Percentiles rank a stretch among this genome's conserved stretches.
phyloP scores from a whole-genome alignment of 1,140 invertebrate species.

The Pollicipes pollicipes region DNA sequence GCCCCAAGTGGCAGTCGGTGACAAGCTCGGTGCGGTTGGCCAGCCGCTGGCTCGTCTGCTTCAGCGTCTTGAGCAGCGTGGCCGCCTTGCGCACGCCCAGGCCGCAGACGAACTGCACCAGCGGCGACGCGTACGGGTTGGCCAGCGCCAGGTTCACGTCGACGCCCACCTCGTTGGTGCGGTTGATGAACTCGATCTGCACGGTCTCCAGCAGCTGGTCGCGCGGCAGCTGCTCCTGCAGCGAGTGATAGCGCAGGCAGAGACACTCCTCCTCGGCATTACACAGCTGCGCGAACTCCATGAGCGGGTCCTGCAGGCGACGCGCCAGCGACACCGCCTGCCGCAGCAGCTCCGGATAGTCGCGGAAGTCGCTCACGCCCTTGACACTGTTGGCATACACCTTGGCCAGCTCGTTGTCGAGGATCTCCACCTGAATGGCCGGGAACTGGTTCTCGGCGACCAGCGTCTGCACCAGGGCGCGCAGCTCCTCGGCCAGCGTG shows the following conservation, averaged over 20 bases:
- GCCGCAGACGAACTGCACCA: slow-evolving; percentile 97
- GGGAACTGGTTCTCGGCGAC: slow-evolving; percentile 76
- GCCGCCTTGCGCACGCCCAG: slow-evolving; percentile 86
- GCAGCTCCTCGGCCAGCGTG: slow-evolving; percentile 68
- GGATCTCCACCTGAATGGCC: slow-evolving; percentile 67
- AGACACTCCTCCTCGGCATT: slow-evolving; percentile 89
- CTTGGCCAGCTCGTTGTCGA: slow-evolving; percentile 79
- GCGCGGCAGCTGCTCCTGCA: slow-evolving; percentile 34
- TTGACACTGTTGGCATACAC: slow-evolving; percentile 79
- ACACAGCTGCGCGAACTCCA: slow-evolving; percentile 90
- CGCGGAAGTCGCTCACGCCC: slow-evolving; percentile 68
- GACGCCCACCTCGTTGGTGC: slow-evolving; percentile 96
- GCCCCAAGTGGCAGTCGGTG: slow-evolving; percentile 87
- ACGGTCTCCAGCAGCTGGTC: slow-evolving; percentile 30
- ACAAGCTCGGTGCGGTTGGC: slow-evolving; percentile 92
- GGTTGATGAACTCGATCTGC: slow-evolving; percentile 74
- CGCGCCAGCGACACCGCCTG: slow-evolving; percentile 84
- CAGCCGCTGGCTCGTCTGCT: slow-evolving; percentile 79
- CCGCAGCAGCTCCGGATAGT: slow-evolving; percentile 69
- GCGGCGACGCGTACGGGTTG: slow-evolving; percentile 62
- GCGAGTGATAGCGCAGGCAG: slow-evolving; percentile 73
- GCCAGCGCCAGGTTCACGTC: slow-evolving; percentile 86
- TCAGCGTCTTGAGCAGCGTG: slow-evolving; percentile 71
- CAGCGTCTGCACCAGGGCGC: slow-evolving; percentile 49
- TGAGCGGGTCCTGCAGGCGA: slow-evolving; percentile 81